These are phyloP conservation scores for Montipora cactus DNA, from an alignment of 64 coral and sea anemone genomes.

Conservation along the genomic window DNA sequence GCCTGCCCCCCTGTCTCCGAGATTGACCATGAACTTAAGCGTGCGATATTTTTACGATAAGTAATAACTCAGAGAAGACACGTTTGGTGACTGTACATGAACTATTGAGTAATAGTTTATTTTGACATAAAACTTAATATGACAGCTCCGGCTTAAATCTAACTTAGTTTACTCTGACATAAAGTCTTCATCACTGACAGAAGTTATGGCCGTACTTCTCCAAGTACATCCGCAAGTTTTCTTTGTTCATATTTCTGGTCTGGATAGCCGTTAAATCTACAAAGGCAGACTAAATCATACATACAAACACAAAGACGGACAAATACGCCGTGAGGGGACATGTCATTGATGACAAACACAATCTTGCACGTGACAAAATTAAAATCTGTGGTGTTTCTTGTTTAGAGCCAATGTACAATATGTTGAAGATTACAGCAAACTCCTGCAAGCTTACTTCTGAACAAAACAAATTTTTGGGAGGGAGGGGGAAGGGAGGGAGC, in stretches of 20 bases:
- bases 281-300: constrained; percentile 54
- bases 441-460: constrained; percentile 71
- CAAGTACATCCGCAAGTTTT: constrained; percentile 31
- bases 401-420: constrained; percentile 82
- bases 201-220: constrained; percentile 27
- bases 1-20: too few species aligned
- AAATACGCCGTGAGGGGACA: constrained; percentile 41
- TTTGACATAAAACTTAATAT: constrained; percentile 99
- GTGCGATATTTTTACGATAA: too few species aligned
- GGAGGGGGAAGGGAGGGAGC: constrained; percentile 7
- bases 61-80: background rate
- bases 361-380: constrained; percentile 78
- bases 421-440: constrained; percentile 58
- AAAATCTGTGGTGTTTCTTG: constrained; percentile 75
- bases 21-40: too few species aligned
- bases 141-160: constrained; percentile 94
- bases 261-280: constrained; percentile 57
- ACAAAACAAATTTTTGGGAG: constrained; percentile 67
- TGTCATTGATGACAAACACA: constrained; percentile 60
- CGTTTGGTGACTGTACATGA: constrained; percentile 57
- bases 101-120: constrained; percentile 98
- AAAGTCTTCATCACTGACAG: constrained; percentile 70
- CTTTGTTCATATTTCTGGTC: constrained; percentile 31
- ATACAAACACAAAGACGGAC: constrained; percentile 7
- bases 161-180: constrained; percentile 84